Percentiles rank a stretch among this genome's conserved stretches.
phyloP scores from a whole-genome alignment of 30 jellyfish, hydroid and myxozoan species.

The Euphysa ruthae region DNA sequence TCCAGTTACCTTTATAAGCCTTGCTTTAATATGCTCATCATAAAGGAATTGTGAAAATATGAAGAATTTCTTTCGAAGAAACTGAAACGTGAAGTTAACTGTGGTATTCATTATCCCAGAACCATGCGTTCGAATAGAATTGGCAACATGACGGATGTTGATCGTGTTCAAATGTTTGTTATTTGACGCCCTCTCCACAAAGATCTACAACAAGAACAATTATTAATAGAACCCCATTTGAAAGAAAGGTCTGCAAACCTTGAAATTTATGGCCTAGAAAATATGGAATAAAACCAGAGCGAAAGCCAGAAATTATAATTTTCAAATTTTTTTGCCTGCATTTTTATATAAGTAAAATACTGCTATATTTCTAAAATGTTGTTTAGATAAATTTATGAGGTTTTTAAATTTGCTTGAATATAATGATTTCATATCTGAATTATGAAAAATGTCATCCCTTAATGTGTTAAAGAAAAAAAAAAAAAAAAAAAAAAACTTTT shows the following conservation, averaged over 20 bases:
- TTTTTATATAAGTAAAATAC: too few relatives aligned
- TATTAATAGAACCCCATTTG: neutral
- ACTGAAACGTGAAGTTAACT: constrained; percentile 92
- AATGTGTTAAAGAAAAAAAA: too few relatives aligned
- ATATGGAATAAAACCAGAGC: neutral
- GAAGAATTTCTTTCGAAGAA: constrained; percentile 91
- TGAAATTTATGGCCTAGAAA: too few relatives aligned
- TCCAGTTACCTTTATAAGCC: constrained; percentile 65
- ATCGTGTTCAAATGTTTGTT: constrained; percentile 87
- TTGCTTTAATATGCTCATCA: constrained; percentile 93
- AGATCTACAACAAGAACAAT: constrained; percentile 29
- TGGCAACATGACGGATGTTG: constrained; percentile 95
- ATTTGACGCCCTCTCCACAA: constrained; percentile 94
- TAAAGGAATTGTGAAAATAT: constrained; percentile 87
- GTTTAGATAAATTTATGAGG: too few relatives aligned
- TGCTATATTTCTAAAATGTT: too few relatives aligned
- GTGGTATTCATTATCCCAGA: constrained; percentile 98
- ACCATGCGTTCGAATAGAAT: constrained; percentile 96
- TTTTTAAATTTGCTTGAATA: too few relatives aligned
- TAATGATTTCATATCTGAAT: too few relatives aligned
- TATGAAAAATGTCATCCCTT: too few relatives aligned
- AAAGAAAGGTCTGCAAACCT: too few relatives aligned
- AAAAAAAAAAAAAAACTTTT: too few relatives aligned
- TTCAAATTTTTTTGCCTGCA: too few relatives aligned
- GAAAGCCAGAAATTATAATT: too few relatives aligned